Base-by-base conservation (phyloP, 1,140 invertebrate species). In the Paralvinella palmiformis region DNA sequence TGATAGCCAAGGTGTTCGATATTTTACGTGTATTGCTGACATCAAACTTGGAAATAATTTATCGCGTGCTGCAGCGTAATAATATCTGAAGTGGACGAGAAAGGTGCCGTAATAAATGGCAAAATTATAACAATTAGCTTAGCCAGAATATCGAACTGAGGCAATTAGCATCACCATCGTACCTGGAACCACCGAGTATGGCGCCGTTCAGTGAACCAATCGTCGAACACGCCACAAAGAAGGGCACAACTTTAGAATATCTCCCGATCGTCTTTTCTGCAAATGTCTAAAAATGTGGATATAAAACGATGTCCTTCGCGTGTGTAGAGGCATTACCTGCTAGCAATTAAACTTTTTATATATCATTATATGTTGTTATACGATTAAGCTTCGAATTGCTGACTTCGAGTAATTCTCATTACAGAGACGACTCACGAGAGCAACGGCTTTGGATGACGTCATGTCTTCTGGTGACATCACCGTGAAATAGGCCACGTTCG, bases 401-500 rank as follows among this genome's bases (percentile, higher is more conserved):
- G n/a, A n/a, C n/a, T n/a, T n/a, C n/a, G n/a, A n/a, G n/a, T n/a
- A n/a, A n/a, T n/a, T n/a, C n/a, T n/a, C n/a, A n/a, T n/a, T 10
- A 36, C 15, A 31, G 7, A 17, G 27, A 15, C 10, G 6, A 33
- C 55, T 27, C n/a, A 89, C 88, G 74, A 98, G 93, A 27, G 95
- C 96, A 0, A 98, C 95, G 15, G 96, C 96, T 66, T 90, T 87
- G 3, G 92, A 94, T 0, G 86, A 86, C 1, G 97, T 74, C n/a
- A 98, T 90, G 77, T 94, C 88, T 0, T 83, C 78, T 0, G 89
- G 89, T 0, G 89, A 89, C 7, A 97, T 82, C 0, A 92, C 94
- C 0, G 93, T 93, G 79, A 94, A 96, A 81, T 98, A 97, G 24
- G 96, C 94, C 29, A 97, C 85, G 74, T 98, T 98, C 3, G 94